Percentiles rank a stretch among this genome's conserved stretches.
Evolutionary conservation across 1,140 invertebrate species (phyloP).

Genomic region (Anastrepha ludens): DNA sequence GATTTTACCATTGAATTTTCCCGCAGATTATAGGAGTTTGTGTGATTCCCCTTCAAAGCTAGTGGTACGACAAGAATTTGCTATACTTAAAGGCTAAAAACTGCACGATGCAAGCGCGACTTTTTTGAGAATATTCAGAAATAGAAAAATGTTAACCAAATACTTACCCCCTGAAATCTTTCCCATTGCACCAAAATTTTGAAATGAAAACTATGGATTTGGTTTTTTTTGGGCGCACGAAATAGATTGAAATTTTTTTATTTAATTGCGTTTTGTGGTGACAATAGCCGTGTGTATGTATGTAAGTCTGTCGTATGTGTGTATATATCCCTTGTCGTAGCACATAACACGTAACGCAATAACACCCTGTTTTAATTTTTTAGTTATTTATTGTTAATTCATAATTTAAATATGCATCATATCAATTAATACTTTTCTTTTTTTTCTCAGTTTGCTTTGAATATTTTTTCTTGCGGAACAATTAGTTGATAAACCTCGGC

Average conservation of each 20-base stretch:
- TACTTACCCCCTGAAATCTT: no score
- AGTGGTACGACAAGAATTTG: no score
- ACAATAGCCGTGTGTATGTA: slow-evolving; percentile 10
- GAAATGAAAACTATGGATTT: background rate
- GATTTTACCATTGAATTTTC: no score
- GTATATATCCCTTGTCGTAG: background rate
- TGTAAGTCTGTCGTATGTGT: background rate
- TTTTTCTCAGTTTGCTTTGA: slow-evolving; percentile 8
- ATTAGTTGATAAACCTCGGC: slow-evolving; percentile 38
- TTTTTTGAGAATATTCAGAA: no score
- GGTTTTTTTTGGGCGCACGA: slow-evolving; percentile 26
- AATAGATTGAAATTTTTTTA: slow-evolving; percentile 24
- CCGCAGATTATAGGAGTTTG: no score
- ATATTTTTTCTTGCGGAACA: slow-evolving; percentile 38
- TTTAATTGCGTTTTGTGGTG: slow-evolving; percentile 21
- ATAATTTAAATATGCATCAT: slow-evolving; percentile 41
- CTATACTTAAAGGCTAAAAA: no score
- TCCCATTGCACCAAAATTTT: background rate
- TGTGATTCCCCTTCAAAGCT: no score
- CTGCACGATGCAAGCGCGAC: no score
- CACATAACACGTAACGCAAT: background rate
- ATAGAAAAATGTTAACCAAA: no score
- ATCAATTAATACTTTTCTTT: slow-evolving; percentile 44
- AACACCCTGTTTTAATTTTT: slow-evolving; percentile 19
- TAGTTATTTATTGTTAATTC: slow-evolving; percentile 22